A percentile compares a stretch with the other conserved stretches of the same genome.
phyloP scores from a whole-genome alignment of 2,888 invertebrate species.

The Hydraecia micacea region DNA sequence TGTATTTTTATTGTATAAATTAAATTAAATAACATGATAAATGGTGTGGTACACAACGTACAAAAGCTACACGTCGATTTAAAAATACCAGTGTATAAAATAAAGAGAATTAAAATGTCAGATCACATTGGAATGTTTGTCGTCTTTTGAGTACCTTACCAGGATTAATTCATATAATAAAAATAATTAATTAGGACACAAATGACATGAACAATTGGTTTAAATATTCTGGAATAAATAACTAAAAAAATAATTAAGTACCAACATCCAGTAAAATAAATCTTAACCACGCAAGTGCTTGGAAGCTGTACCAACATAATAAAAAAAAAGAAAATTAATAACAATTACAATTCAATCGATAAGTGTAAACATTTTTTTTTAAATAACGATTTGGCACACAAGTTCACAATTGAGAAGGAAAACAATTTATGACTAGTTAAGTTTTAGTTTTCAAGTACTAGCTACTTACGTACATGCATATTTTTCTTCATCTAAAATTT shows the following conservation, averaged over 20 bases:
- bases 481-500: conserved; percentile 10
- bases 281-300: conserved; percentile 6
- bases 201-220: background rate
- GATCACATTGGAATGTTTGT: conserved; percentile 53
- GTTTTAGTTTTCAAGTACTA: conserved; percentile 43
- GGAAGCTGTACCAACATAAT: conserved; percentile 18
- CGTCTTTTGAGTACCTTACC: conserved; percentile 37
- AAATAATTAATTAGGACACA: background rate
- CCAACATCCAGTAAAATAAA: conserved; percentile 16
- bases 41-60: conserved; percentile 52
- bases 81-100: conserved; percentile 29
- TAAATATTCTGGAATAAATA: conserved; percentile 36
- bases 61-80: conserved; percentile 54
- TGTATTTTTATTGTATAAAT: conserved; percentile 38
- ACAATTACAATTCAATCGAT: conserved; percentile 43
- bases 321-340: conserved; percentile 12
- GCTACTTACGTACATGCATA: conserved; percentile 45
- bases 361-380: conserved; percentile 33
- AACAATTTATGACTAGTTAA: conserved; percentile 67
- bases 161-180: background rate
- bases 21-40: conserved; percentile 32
- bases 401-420: conserved; percentile 57
- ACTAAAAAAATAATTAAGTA: conserved; percentile 39
- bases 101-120: conserved; percentile 4
- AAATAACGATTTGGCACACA: conserved; percentile 68